Base-by-base conservation (phyloP, 2,113 vertebrate species). In the Indicator indicator region DNA sequence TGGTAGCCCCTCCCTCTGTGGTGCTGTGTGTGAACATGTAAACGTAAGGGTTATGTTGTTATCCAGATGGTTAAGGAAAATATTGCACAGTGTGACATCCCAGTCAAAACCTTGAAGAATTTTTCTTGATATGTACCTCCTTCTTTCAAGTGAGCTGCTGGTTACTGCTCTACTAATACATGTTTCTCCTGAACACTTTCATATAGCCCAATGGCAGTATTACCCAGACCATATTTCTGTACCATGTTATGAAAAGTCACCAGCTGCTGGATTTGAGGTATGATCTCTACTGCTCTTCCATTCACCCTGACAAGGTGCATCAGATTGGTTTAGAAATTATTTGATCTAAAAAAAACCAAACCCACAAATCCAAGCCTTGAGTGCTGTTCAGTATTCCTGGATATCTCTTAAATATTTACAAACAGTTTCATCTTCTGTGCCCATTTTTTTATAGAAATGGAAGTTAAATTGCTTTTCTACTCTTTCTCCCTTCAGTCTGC, bases 71-170 rank as follows among this genome's bases (percentile, higher is more conserved):
- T 84, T 86, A 94, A 92, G 52, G 64, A 92, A 94, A 95, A 90
- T 72, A 84, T n/a, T 94, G 42, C 4, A 7, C 18, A 38, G 79
- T 88, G 80, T 93, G 76, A 88, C 65, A 93, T 86, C 83, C 62
- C 73, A 71, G 92, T 60, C 86, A 94, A 65, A 94, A 92, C 80
- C 90, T 23, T 64, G 86, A 93, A 86, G 83, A 94, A 32, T 88
- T 83, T 91, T 88, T 81, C 79, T 80, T 78, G 17, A 48, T 77
- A 88, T 40, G 63, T 60, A 78, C 33, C 48, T 91, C 83, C 72
- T 77, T 74, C 72, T 91, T 83, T 30, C 40, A 59, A 93, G n/a
- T 28, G 52, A 89, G 42, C 52, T 74, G 62, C 72, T 93, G 58
- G 77, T 88, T 83, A 11, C 52, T 68, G 21, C 67, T 60, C 3